Evolutionary conservation across 2,113 vertebrate genomes (phyloP).

Genomic region (Perca flavescens): DNA sequence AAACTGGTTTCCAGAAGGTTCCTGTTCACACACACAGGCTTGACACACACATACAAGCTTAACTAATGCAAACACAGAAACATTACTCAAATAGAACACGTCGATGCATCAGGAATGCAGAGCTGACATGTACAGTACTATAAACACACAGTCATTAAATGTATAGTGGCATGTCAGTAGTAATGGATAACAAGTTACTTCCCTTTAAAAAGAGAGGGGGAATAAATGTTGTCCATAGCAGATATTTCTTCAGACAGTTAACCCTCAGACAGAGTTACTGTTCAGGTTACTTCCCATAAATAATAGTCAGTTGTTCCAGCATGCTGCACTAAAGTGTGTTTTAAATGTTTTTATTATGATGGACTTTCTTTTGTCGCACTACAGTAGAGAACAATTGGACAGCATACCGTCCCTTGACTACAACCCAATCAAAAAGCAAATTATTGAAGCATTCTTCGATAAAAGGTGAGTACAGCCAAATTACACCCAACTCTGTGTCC

Average conservation of each 20-base stretch:
- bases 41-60: background rate
- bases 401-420: conserved; percentile 87
- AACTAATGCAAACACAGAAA: conserved; percentile 7
- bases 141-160: background rate
- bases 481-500: background rate
- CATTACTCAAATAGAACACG: background rate
- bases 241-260: background rate
- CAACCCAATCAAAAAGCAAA: conserved; percentile 91
- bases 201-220: conserved; percentile 28
- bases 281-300: background rate
- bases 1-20: too few relatives aligned
- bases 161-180: background rate
- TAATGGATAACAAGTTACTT: background rate
- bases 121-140: background rate
- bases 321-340: background rate
- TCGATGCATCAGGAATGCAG: background rate
- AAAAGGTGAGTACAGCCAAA: conserved; percentile 86
- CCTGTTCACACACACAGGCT: too few relatives aligned
- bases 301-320: background rate
- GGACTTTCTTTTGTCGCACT: conserved; percentile 32
- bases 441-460: conserved; percentile 93
- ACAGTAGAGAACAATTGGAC: conserved; percentile 89
- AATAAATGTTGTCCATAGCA: background rate
- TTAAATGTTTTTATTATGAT: background rate
- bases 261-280: background rate